These are phyloP conservation scores for Hesperia comma DNA, from an alignment of 2,888 invertebrate genomes.

Conservation along the genomic window DNA sequence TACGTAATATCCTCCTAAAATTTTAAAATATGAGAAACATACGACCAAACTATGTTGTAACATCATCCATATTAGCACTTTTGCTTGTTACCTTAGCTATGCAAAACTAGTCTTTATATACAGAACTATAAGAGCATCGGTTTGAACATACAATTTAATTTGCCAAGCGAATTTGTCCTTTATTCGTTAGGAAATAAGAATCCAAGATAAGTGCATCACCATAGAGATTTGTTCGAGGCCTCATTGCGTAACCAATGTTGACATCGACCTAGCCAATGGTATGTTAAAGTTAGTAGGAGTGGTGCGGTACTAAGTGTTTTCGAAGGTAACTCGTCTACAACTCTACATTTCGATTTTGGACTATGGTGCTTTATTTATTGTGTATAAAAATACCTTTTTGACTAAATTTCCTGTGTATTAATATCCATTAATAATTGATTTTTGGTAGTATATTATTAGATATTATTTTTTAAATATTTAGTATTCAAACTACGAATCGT, in stretches of 20 bases:
- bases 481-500: no score
- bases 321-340: constrained; percentile 42
- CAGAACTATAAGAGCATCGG: background rate
- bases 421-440: no score
- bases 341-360: constrained; percentile 17
- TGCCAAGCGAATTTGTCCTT: constrained; percentile 41
- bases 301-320: constrained; percentile 49
- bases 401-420: background rate
- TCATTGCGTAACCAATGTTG: constrained; percentile 78
- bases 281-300: constrained; percentile 52
- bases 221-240: constrained; percentile 60
- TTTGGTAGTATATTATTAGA: no score
- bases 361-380: no score
- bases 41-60: constrained; percentile 57
- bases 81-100: constrained; percentile 37
- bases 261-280: constrained; percentile 60
- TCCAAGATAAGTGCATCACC: constrained; percentile 19
- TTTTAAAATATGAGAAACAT: constrained; percentile 42
- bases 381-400: background rate
- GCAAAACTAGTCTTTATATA: constrained; percentile 21
- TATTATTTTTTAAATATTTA: no score
- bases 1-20: constrained; percentile 15
- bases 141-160: constrained; percentile 39
- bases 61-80: constrained; percentile 48
- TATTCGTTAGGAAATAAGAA: constrained; percentile 40